Conservation (phyloP, 2,113 vertebrate species). For the Ochotona princeps region DNA sequence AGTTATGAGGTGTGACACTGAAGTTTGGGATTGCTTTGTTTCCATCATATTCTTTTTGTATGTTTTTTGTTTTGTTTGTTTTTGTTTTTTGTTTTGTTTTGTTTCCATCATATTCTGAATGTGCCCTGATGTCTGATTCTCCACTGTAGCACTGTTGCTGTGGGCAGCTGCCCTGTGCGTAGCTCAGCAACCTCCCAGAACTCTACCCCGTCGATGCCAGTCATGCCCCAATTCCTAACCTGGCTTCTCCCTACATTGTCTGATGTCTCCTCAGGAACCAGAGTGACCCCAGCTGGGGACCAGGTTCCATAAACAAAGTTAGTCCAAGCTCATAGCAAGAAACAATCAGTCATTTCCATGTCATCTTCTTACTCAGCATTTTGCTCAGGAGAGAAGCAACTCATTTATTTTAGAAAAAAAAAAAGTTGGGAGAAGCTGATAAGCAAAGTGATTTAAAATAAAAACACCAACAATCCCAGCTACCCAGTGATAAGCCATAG, state of each 20-base stretch:
- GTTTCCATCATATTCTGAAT: neutral
- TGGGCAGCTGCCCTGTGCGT: neutral
- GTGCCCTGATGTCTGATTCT: neutral
- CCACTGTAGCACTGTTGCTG: neutral
- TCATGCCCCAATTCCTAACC: neutral
- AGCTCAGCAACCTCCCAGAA: neutral
- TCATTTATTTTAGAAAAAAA: slow-evolving; percentile 3
- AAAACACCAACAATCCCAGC: neutral
- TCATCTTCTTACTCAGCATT: neutral
- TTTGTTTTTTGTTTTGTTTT: too few relatives aligned
- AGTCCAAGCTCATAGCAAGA: neutral
- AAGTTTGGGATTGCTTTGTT: neutral
- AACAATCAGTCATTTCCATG: slow-evolving; percentile 28
- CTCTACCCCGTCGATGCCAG: neutral
- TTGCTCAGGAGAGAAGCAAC: slow-evolving; percentile 31
- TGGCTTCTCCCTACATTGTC: neutral
- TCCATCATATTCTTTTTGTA: neutral
- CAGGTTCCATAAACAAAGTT: neutral
- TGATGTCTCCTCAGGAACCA: neutral
- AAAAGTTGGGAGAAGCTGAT: neutral
- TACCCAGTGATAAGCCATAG: neutral
- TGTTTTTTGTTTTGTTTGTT: too few relatives aligned
- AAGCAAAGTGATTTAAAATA: slow-evolving; percentile 27
- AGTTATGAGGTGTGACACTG: neutral
- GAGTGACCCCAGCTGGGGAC: neutral